phyloP scores from a whole-genome alignment of 2,113 vertebrate species.

The Pipa parva region DNA sequence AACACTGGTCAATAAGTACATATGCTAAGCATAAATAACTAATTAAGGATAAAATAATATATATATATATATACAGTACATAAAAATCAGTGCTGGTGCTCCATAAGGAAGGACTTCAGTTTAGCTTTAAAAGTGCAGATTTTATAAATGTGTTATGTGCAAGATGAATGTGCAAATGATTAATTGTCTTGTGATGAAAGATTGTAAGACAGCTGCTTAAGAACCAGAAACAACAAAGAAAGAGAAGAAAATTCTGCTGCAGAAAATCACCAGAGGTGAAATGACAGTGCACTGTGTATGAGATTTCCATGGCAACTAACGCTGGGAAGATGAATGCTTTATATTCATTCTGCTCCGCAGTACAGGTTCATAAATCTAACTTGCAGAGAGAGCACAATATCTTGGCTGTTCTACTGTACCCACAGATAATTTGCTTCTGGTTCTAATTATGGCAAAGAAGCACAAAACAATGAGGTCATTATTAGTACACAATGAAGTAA shows the following conservation, averaged over 20 bases:
- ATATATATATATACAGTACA: too few species aligned
- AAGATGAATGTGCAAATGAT: slow-evolving; percentile 47
- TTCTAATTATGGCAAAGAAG: slow-evolving; percentile 72
- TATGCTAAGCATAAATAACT: too few species aligned
- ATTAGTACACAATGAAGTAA: slow-evolving; percentile 57
- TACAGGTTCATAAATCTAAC: slow-evolving; percentile 81
- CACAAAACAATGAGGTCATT: slow-evolving; percentile 65
- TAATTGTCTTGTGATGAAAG: slow-evolving; percentile 62
- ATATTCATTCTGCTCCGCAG: slow-evolving; percentile 67
- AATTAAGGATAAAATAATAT: too few species aligned
- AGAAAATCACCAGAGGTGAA: slow-evolving; percentile 69
- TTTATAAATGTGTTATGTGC: slow-evolving; percentile 12
- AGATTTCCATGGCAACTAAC: slow-evolving; percentile 77
- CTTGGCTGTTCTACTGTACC: slow-evolving; percentile 61
- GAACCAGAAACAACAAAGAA: slow-evolving; percentile 70
- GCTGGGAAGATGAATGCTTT: slow-evolving; percentile 70
- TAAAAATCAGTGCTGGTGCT: too few species aligned
- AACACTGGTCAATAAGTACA: neutral
- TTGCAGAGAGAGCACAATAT: slow-evolving; percentile 70
- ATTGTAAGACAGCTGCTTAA: slow-evolving; percentile 72
- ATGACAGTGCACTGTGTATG: slow-evolving; percentile 76
- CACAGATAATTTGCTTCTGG: slow-evolving; percentile 64
- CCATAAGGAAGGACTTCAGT: too few species aligned
- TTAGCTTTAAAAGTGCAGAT: too few species aligned
- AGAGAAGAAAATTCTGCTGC: slow-evolving; percentile 65